Percentiles rank a stretch among this genome's conserved stretches.
Evolutionary conservation across 2,888 invertebrate genomes (phyloP).

Genomic region (Dinocampus coccinellae): DNA sequence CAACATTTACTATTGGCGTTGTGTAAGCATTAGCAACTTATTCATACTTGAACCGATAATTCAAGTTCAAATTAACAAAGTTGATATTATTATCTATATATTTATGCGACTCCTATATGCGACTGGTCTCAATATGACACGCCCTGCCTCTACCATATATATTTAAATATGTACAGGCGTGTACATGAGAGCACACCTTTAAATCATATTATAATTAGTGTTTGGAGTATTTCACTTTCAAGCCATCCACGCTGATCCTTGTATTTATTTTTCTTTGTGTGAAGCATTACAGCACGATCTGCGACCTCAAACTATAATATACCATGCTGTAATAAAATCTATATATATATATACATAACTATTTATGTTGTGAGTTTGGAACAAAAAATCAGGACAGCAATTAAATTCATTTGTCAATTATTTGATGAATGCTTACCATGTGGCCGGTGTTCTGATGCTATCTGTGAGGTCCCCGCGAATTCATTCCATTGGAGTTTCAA

Average conservation of each 20-base stretch:
- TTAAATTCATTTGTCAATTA: constrained; percentile 65
- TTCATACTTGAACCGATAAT: too few relatives aligned
- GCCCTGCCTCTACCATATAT: not conserved
- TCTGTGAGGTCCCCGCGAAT: constrained; percentile 32
- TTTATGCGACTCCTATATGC: too few relatives aligned
- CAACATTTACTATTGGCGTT: too few relatives aligned
- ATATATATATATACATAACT: not conserved
- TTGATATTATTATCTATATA: too few relatives aligned
- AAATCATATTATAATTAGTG: constrained; percentile 52
- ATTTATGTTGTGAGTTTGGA: not conserved
- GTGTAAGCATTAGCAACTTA: too few relatives aligned
- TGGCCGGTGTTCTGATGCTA: constrained; percentile 25
- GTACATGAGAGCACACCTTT: constrained; percentile 33
- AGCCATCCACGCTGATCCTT: not conserved
- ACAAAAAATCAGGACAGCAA: constrained; percentile 56
- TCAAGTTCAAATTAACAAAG: too few relatives aligned
- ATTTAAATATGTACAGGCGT: not conserved
- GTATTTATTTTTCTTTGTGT: not conserved
- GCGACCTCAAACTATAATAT: constrained; percentile 8
- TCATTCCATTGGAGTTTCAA: constrained; percentile 47
- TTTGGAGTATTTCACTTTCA: constrained; percentile 48
- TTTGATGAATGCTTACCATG: constrained; percentile 56
- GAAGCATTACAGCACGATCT: constrained; percentile 4
- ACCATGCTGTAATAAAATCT: constrained; percentile 1
- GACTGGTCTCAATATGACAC: constrained; percentile 16